A percentile compares a stretch with the other conserved stretches of the same genome.
Conservation (phyloP, 2,797 vertebrate species). For the Platalea minor region DNA sequence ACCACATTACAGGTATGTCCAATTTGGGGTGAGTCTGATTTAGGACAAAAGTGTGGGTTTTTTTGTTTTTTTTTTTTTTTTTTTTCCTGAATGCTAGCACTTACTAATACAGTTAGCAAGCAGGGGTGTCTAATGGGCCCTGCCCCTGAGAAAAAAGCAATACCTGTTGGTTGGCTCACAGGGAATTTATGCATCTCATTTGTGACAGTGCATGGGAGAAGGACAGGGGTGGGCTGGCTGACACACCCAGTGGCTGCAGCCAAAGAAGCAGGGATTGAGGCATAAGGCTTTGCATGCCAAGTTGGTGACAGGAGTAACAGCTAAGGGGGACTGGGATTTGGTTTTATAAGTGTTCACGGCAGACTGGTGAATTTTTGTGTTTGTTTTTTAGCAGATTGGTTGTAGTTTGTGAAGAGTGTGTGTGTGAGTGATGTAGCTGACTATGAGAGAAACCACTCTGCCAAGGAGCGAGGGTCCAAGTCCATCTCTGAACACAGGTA, state of each 20-base stretch:
- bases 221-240: background rate
- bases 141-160: background rate
- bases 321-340: background rate
- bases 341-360: background rate
- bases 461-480: background rate
- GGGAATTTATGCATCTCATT: background rate
- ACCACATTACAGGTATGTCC: background rate
- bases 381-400: background rate
- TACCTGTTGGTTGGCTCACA: background rate
- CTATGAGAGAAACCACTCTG: accelerated
- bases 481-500: background rate
- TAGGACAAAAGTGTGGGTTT: background rate
- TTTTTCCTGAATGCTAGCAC: background rate
- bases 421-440: background rate
- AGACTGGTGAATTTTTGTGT: background rate
- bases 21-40: background rate
- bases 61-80: too few relatives aligned
- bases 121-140: background rate
- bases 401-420: background rate
- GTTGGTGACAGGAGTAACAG: background rate
- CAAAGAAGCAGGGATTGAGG: background rate
- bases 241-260: background rate
- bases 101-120: background rate
- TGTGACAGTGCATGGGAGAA: background rate
- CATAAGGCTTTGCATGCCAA: background rate